These are phyloP conservation scores for Peromyscus aztecus DNA, from an alignment of 2,797 vertebrate species.

Conservation along the genomic window DNA sequence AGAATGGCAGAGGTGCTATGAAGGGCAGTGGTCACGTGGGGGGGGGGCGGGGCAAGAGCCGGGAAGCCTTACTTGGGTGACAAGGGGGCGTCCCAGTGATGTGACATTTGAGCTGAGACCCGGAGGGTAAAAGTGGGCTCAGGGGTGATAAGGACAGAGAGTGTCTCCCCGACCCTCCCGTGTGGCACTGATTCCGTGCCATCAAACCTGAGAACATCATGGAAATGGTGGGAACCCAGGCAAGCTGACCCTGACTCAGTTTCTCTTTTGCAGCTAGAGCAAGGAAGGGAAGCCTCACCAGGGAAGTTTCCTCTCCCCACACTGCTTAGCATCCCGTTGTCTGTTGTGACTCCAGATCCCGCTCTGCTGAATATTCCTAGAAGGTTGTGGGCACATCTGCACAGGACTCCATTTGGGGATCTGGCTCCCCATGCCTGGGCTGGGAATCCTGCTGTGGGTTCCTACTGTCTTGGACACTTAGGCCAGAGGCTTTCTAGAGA, in stretches of 20 bases:
- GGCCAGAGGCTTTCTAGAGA: not conserved
- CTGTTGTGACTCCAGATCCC: not conserved
- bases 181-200: not conserved
- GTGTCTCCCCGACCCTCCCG: rapidly evolving
- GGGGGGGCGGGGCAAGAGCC: rapidly evolving
- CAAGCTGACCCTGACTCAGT: not conserved
- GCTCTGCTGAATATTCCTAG: too few species aligned
- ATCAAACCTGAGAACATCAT: rapidly evolving
- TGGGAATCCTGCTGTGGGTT: not conserved
- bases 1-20: rapidly evolving
- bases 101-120: not conserved
- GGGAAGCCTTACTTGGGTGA: rapidly evolving
- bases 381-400: not conserved
- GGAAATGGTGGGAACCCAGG: not conserved
- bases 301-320: not conserved
- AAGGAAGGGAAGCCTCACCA: not conserved
- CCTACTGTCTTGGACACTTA: not conserved
- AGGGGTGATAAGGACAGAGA: not conserved
- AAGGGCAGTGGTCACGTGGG: rapidly evolving
- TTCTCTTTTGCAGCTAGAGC: not conserved
- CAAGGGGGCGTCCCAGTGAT: rapidly evolving
- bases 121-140: not conserved
- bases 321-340: not conserved
- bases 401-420: rapidly evolving
- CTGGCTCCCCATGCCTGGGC: not conserved